These are phyloP conservation scores for Acanthococcus lagerstroemiae DNA, from an alignment of 2,888 invertebrate genomes.

Conservation along the genomic window DNA sequence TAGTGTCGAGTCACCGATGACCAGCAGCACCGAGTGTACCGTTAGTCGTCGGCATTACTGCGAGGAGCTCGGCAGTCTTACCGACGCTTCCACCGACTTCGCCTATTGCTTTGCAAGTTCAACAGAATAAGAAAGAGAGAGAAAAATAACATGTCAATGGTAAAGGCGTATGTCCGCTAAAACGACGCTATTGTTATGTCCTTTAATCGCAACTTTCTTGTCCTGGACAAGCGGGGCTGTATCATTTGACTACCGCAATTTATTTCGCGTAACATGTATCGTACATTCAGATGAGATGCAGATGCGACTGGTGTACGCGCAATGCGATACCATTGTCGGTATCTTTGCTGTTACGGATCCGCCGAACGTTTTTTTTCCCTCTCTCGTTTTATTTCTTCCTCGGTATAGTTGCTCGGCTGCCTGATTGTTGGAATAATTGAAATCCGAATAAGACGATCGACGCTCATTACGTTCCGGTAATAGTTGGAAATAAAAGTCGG, in stretches of 20 bases:
- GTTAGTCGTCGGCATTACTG: no score
- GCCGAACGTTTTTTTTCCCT: neutral
- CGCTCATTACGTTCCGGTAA: no score
- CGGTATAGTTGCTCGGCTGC: no score
- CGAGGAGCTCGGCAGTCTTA: no score
- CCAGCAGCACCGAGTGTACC: no score
- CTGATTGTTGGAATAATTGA: no score
- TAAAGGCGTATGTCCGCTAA: slow-evolving; percentile 18
- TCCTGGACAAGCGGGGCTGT: slow-evolving; percentile 18
- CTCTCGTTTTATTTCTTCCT: neutral
- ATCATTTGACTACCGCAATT: slow-evolving; percentile 23
- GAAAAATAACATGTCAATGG: slow-evolving; percentile 24
- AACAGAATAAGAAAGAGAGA: neutral
- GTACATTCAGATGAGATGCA: slow-evolving; percentile 25
- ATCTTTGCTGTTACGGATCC: neutral
- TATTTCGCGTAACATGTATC: slow-evolving; percentile 24
- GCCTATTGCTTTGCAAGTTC: neutral
- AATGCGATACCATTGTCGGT: neutral
- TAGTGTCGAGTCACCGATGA: no score
- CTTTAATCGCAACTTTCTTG: slow-evolving; percentile 26
- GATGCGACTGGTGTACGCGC: slow-evolving; percentile 1
- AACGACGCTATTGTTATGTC: slow-evolving; percentile 20
- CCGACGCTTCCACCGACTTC: neutral
- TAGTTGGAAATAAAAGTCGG: no score
- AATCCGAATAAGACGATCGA: no score